Evolutionary conservation across 2,888 invertebrate species (phyloP), one percentile per base, ranked within the genome.

Genomic region (Lithophane socia): DNA sequence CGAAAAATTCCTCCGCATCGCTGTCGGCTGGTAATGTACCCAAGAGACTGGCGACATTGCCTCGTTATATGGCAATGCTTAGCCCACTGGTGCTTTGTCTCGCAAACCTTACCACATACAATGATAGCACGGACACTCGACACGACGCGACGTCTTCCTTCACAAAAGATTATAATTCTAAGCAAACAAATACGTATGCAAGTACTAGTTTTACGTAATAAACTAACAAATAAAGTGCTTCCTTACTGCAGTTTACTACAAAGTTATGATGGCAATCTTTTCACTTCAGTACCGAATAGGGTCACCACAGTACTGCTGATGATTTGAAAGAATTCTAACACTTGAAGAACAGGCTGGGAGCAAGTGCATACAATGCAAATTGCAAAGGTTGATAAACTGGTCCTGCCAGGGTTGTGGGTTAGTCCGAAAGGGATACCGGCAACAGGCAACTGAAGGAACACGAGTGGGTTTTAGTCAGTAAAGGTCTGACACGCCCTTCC

Each of bases 261-360:
- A 77, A 69, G 75, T 85, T 77, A 56, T 61, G 74, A 78, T 86
- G 76, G 8, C 66, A 60, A 87, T 87, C 85, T 87, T 86, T 85
- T 73, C 87, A 82, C 85, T 65, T 66, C 64, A 82, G 79, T 44
- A 54, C 70, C 54, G 61, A 77, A 49, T 69, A 75, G 71, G 84
- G 77, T 81, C 16, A 70, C 78, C 72, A 81, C 54, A 60, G 18
- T 49, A 54, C 42, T 37, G 12, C 3, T 37, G 12, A n/a, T 21
- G 12, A 42, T 42, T 42, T 3, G 7, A 47, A 54, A 56, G 7
- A 18, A 64, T 44, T 69, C 8, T 12, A 37, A 4, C 0, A n/a
- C 21, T 49, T 47, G 12, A 29, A 73, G 29, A 29, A 29, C 5
- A 10, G 24, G 13, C 12, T n/a, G 3, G 54, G n/a, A n/a, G 63